Evolutionary conservation across 2,888 invertebrate species (phyloP).

Genomic region (Iselma pallidipennis): DNA sequence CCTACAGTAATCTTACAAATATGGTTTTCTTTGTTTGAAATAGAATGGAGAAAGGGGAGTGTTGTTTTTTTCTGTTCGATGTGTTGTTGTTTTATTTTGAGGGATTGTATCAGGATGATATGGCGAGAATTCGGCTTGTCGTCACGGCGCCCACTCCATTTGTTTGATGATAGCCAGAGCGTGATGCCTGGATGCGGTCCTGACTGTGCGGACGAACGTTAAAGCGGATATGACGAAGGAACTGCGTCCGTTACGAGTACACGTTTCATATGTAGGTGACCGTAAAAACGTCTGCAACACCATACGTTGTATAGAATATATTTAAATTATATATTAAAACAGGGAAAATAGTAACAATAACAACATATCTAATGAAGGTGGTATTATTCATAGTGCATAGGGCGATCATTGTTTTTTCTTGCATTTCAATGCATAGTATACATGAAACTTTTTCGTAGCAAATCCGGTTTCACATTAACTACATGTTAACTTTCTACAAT

Average conservation of each 20-base stretch:
- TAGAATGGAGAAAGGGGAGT: neutral
- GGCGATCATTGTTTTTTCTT: neutral
- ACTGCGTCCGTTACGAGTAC: conserved; percentile 8
- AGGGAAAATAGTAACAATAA: neutral
- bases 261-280: conserved; percentile 7
- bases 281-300: neutral
- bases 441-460: neutral
- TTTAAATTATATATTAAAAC: neutral
- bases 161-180: neutral
- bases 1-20: neutral
- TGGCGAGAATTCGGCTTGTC: neutral
- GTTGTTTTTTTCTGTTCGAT: too few relatives aligned
- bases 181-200: conserved; percentile 1
- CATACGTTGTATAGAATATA: neutral
- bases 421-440: neutral
- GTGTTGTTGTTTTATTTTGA: neutral
- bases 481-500: neutral
- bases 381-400: neutral
- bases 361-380: neutral
- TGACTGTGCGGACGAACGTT: neutral
- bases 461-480: neutral
- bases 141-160: neutral
- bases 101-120: neutral
- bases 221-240: conserved; percentile 11
- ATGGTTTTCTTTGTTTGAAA: neutral